A percentile compares a stretch with the other conserved stretches of the same genome.
These are phyloP conservation scores for Drosophila paranaensis DNA, from an alignment of 2,888 invertebrate genomes.

Conservation along the genomic window DNA sequence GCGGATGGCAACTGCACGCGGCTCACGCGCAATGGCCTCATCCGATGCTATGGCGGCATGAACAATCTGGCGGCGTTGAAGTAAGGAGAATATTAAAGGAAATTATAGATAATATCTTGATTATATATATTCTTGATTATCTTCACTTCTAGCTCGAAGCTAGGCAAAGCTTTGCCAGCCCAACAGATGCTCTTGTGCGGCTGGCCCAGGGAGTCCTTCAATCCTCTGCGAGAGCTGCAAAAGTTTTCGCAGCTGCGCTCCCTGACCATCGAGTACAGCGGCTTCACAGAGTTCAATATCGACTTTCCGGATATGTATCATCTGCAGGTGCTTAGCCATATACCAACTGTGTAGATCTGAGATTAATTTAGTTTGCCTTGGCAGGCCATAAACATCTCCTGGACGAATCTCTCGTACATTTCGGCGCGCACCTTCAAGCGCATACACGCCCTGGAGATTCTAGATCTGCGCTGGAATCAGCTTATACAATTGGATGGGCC, in stretches of 20 bases:
- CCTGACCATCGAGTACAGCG: conserved; percentile 82
- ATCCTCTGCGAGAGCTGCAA: conserved; percentile 75
- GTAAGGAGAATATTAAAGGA: conserved; percentile 42
- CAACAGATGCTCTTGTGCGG: conserved; percentile 81
- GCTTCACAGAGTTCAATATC: conserved; percentile 75
- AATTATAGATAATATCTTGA: too few species aligned
- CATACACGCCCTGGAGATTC: conserved; percentile 73
- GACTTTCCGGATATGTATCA: conserved; percentile 82
- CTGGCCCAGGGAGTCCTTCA: conserved; percentile 80
- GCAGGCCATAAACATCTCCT: conserved; percentile 84
- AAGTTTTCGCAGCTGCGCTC: conserved; percentile 79
- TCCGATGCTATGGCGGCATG: conserved; percentile 82
- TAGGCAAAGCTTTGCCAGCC: conserved; percentile 28
- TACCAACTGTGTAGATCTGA: too few species aligned
- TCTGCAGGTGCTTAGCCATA: conserved; percentile 66
- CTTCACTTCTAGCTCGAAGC: conserved; percentile 42
- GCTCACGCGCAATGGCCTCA: conserved; percentile 61
- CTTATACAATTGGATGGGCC: conserved; percentile 83
- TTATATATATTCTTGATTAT: background rate
- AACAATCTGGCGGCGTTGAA: conserved; percentile 74
- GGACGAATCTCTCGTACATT: conserved; percentile 83
- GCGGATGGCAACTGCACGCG: conserved; percentile 79
- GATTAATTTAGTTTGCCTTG: background rate
- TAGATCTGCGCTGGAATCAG: conserved; percentile 84
- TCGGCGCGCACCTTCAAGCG: conserved; percentile 80